phyloP scores from a whole-genome alignment of 2,888 invertebrate species.

The Caenorhabditis parvicauda region DNA sequence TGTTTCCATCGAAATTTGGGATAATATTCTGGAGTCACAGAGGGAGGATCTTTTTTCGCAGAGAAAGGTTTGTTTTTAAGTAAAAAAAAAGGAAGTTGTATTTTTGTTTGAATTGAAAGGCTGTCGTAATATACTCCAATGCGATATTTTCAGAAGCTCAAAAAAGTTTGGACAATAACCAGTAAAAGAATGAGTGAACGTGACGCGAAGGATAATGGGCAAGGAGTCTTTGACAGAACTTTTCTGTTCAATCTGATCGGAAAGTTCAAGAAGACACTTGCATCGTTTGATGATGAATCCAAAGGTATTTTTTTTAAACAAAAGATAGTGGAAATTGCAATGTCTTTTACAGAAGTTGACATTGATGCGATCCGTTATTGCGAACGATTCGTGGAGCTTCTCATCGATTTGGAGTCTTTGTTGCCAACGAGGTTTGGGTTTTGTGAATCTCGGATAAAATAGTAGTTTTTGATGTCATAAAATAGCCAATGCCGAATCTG shows the following conservation, averaged over 20 bases:
- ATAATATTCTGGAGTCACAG: slow-evolving; percentile 74
- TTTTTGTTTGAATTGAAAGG: too few relatives aligned
- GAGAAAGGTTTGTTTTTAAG: slow-evolving; percentile 66
- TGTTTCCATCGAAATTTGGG: slow-evolving; percentile 90
- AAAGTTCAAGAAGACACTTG: slow-evolving; percentile 81
- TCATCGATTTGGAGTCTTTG: slow-evolving; percentile 92
- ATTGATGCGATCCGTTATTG: slow-evolving; percentile 73
- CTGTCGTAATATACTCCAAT: too few relatives aligned
- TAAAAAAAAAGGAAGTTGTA: too few relatives aligned
- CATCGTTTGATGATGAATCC: slow-evolving; percentile 67
- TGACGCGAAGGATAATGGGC: slow-evolving; percentile 7
- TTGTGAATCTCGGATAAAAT: too few relatives aligned
- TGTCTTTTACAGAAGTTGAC: slow-evolving; percentile 56
- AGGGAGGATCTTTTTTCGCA: slow-evolving; percentile 82
- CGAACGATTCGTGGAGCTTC: slow-evolving; percentile 89
- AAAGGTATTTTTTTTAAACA: slow-evolving; percentile 19
- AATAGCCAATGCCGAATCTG: too few relatives aligned
- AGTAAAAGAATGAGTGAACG: slow-evolving; percentile 16
- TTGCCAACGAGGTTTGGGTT: slow-evolving; percentile 76
- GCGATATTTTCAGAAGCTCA: slow-evolving; percentile 18
- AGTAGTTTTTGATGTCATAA: too few relatives aligned
- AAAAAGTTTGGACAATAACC: slow-evolving; percentile 28
- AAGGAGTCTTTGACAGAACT: slow-evolving; percentile 66
- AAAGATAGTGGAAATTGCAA: neutral
- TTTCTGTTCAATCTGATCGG: slow-evolving; percentile 83